These are phyloP conservation scores for Papilio machaon DNA, from an alignment of 1,140 invertebrate genomes.

Conservation along the genomic window DNA sequence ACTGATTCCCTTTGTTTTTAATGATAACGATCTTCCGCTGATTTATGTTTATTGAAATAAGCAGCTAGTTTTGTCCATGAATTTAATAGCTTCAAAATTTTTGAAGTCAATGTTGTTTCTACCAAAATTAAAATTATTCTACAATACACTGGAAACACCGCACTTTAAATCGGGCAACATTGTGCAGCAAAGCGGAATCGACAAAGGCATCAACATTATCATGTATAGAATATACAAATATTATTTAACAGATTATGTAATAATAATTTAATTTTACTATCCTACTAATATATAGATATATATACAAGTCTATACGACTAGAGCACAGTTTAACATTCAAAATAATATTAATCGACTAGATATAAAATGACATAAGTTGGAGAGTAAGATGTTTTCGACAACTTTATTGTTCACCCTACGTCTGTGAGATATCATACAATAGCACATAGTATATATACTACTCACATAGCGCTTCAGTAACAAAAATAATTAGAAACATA, in stretches of 20 bases:
- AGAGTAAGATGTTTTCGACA: conserved; percentile 12
- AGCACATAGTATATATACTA: neutral
- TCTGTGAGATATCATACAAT: neutral
- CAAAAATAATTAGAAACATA: neutral
- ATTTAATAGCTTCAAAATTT: neutral
- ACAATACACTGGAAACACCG: neutral
- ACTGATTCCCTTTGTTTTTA: neutral
- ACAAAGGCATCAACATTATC: neutral
- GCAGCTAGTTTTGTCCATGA: no score
- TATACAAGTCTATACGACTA: neutral
- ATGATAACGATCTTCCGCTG: no score
- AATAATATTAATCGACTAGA: conserved; percentile 20
- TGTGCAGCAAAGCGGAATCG: neutral
- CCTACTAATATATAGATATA: conserved; percentile 7
- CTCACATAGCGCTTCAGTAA: neutral
- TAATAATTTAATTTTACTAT: neutral
- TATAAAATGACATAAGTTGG: neutral
- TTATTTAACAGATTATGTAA: conserved; percentile 1
- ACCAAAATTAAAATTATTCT: neutral
- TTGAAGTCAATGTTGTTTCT: neutral
- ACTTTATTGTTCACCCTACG: neutral
- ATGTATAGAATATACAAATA: neutral
- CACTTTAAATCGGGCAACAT: neutral
- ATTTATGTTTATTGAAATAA: no score
- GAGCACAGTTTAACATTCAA: conserved; percentile 15